Evolutionary conservation across 2,797 vertebrate genomes (phyloP).

Genomic region (Squalus acanthias): DNA sequence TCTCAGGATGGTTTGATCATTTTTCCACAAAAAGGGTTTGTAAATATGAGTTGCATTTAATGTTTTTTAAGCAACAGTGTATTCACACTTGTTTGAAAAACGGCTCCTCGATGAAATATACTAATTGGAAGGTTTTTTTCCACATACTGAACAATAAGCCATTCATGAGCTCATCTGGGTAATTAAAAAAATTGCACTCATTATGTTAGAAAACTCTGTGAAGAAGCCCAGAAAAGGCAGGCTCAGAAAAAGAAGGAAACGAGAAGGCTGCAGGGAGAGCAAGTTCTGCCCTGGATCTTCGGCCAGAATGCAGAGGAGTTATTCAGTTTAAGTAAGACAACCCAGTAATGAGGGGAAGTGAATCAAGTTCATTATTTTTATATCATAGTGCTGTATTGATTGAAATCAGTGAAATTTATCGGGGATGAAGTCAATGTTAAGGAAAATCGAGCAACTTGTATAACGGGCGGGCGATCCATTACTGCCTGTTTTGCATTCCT

Average conservation of each 20-base stretch:
- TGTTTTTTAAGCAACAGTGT: background rate
- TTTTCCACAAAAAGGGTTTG: background rate
- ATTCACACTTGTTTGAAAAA: background rate
- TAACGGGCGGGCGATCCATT: too few species aligned
- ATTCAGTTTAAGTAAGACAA: background rate
- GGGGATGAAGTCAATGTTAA: background rate
- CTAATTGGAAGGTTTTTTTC: background rate
- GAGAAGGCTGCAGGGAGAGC: too few species aligned
- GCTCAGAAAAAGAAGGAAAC: background rate
- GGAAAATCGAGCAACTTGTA: background rate
- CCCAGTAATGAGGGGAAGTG: background rate
- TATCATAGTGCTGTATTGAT: background rate
- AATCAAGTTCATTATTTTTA: background rate
- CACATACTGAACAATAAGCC: background rate
- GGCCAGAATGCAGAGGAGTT: background rate
- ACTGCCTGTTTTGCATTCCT: too few species aligned
- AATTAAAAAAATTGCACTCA: background rate
- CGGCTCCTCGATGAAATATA: background rate
- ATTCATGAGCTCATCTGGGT: background rate
- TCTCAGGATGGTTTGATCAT: background rate
- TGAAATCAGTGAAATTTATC: background rate
- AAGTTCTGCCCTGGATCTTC: background rate
- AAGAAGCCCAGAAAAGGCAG: background rate
- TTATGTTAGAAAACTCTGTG: background rate
- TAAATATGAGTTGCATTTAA: background rate